phyloP scores from a whole-genome alignment of 2,888 invertebrate species.

The Macrophya annulata region DNA sequence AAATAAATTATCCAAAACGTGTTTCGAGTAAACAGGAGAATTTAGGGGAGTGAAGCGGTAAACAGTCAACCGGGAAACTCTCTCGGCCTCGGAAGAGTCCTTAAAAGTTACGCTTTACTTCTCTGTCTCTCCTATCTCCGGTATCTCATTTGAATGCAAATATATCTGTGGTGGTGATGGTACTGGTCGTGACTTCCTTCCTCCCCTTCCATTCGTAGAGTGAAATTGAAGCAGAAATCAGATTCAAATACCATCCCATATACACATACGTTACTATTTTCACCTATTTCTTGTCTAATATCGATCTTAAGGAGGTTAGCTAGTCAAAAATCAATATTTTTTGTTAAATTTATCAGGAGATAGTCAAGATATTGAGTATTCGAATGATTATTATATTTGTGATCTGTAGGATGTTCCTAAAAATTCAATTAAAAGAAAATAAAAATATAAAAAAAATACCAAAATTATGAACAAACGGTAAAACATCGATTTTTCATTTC shows the following conservation, averaged over 20 bases:
- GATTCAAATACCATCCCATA: not conserved
- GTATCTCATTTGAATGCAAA: conserved; percentile 51
- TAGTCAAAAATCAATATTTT: no score
- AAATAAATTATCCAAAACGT: conserved; percentile 48
- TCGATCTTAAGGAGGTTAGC: no score
- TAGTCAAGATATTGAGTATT: no score
- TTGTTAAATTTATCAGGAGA: no score
- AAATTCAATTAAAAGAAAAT: no score
- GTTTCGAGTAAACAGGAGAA: conserved; percentile 41
- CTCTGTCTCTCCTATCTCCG: conserved; percentile 34
- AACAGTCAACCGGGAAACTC: conserved; percentile 39
- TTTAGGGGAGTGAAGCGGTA: conserved; percentile 44
- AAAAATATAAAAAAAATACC: no score
- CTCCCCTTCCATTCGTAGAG: not conserved
- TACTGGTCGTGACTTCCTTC: not conserved
- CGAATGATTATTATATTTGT: no score
- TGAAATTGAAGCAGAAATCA: not conserved
- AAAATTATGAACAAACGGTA: no score
- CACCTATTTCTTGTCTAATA: not conserved
- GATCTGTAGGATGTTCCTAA: no score
- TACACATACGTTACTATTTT: not conserved
- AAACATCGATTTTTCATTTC: no score
- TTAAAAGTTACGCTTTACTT: conserved; percentile 37
- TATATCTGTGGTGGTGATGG: not conserved
- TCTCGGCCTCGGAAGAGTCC: conserved; percentile 34